phyloP scores from a whole-genome alignment of 2,797 vertebrate genomes.

The Phoeniculus purpureus region DNA sequence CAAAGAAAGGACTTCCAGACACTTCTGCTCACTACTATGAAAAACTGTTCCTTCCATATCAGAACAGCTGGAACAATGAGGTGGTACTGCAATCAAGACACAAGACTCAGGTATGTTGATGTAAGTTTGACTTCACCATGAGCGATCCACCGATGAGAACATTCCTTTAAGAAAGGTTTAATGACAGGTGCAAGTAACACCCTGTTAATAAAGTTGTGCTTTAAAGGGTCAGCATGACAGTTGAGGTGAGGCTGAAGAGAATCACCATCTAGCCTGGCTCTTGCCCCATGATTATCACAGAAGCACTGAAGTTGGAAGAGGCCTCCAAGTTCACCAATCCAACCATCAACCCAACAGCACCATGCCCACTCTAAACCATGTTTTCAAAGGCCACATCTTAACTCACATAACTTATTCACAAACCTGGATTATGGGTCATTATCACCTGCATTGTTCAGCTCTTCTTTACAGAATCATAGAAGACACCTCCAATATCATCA shows the following conservation, averaged over 20 bases:
- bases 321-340: too few species aligned
- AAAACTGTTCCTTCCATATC: neutral
- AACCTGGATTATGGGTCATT: too few species aligned
- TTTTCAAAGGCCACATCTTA: too few species aligned
- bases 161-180: neutral
- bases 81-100: neutral
- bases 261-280: neutral
- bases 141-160: neutral
- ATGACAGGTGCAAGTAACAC: neutral
- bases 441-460: too few species aligned
- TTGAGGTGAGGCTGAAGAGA: neutral
- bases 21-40: neutral
- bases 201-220: fast-evolving
- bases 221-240: neutral
- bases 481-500: too few species aligned
- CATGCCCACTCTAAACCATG: too few species aligned
- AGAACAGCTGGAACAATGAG: neutral
- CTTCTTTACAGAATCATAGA: too few species aligned
- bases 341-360: too few species aligned
- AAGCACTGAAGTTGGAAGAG: too few species aligned
- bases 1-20: neutral
- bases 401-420: too few species aligned
- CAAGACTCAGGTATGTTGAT: neutral
- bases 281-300: neutral
- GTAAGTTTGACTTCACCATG: neutral